Conservation (phyloP, 1,140 invertebrate species). For the Nomia melanderi region DNA sequence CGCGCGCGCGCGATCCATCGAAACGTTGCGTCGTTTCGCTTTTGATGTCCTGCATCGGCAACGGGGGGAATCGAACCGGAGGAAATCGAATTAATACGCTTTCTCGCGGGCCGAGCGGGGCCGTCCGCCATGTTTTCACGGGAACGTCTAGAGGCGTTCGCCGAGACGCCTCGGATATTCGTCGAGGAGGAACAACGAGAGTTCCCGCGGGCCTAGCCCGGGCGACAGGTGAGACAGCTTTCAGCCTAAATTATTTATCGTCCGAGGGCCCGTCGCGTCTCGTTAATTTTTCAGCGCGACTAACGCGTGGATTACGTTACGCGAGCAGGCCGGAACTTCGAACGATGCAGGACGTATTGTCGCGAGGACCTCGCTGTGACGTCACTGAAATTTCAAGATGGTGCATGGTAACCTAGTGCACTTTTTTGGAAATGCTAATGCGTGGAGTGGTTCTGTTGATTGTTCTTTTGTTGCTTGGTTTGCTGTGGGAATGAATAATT, state of each 20-base stretch:
- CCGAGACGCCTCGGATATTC: constrained; percentile 20
- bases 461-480: too few species aligned
- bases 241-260: constrained; percentile 62
- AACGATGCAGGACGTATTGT: too few species aligned
- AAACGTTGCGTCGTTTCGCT: not conserved
- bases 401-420: too few species aligned
- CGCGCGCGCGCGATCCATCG: not conserved
- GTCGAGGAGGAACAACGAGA: constrained; percentile 23
- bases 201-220: constrained; percentile 8
- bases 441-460: too few species aligned
- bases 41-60: constrained; percentile 21
- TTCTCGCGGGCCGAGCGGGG: not conserved
- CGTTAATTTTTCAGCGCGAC: constrained; percentile 57
- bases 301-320: constrained; percentile 49
- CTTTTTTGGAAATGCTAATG: too few species aligned
- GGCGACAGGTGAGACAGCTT: constrained; percentile 51
- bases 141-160: not conserved
- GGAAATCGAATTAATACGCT: constrained; percentile 37
- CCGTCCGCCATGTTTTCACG: not conserved
- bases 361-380: not conserved
- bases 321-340: not conserved
- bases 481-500: too few species aligned
- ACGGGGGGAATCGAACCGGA: constrained; percentile 14
- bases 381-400: too few species aligned
- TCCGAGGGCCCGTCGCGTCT: constrained; percentile 41